These are phyloP conservation scores for Lepus timidus DNA, from an alignment of 2,113 vertebrate genomes.

Conservation along the genomic window DNA sequence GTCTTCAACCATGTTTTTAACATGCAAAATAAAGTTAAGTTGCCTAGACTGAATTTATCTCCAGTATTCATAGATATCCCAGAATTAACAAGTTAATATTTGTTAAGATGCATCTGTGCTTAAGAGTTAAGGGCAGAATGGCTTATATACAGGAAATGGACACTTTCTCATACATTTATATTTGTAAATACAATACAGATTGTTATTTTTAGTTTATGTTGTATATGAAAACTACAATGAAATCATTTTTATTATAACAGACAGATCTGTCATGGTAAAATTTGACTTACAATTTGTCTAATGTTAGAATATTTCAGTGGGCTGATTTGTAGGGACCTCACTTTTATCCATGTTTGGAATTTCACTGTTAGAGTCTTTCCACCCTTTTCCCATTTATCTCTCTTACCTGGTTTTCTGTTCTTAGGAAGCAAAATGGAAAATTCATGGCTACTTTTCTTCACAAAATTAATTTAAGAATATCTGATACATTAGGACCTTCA, in stretches of 20 bases:
- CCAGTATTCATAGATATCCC: neutral
- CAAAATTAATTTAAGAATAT: neutral
- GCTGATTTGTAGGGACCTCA: neutral
- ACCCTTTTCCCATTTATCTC: neutral
- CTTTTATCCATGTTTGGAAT: neutral
- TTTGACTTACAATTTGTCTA: neutral
- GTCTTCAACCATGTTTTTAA: constrained; percentile 64
- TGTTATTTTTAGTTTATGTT: constrained; percentile 38
- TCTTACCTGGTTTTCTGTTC: neutral
- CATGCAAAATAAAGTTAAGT: constrained; percentile 5
- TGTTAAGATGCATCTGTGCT: neutral
- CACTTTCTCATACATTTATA: neutral
- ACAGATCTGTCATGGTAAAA: neutral
- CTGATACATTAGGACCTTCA: neutral
- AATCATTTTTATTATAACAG: neutral
- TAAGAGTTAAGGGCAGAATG: neutral
- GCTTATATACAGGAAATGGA: neutral
- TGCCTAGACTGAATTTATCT: neutral
- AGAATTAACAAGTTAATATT: neutral
- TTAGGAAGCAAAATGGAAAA: neutral
- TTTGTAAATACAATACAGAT: neutral
- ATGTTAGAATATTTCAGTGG: neutral
- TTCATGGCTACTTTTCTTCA: neutral
- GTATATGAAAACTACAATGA: neutral
- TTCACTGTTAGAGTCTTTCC: neutral